These are phyloP conservation scores for Zaprionus ornatus DNA, from an alignment of 1,140 invertebrate species.

Conservation along the genomic window DNA sequence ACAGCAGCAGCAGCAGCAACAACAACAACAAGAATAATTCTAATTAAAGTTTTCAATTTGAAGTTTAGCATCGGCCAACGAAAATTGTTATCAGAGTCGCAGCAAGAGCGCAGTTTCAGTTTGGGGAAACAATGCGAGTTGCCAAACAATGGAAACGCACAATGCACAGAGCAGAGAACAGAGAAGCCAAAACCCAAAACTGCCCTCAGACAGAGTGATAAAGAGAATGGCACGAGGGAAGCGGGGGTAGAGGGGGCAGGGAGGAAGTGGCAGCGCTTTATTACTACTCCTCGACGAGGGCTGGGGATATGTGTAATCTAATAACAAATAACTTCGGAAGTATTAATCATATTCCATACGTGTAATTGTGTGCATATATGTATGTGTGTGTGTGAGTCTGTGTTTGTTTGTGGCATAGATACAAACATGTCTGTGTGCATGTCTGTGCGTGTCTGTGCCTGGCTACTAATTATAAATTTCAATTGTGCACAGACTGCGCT, in stretches of 20 bases:
- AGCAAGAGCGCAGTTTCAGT: slow-evolving; percentile 50
- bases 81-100: slow-evolving; percentile 60
- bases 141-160: slow-evolving; percentile 64
- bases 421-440: slow-evolving; percentile 16
- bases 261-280: not conserved
- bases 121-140: slow-evolving; percentile 61
- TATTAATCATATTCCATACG: slow-evolving; percentile 76
- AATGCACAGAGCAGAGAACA: slow-evolving; percentile 27
- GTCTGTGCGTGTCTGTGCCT: slow-evolving; percentile 48
- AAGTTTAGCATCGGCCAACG: slow-evolving; percentile 60
- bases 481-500: slow-evolving; percentile 74
- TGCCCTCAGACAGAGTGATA: not conserved
- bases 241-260: not conserved
- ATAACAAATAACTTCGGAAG: slow-evolving; percentile 81
- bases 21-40: slow-evolving; percentile 74
- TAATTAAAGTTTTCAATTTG: slow-evolving; percentile 82
- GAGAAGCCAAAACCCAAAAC: not conserved
- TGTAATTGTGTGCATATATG: not conserved
- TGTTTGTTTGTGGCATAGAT: not conserved
- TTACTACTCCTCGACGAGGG: slow-evolving; percentile 4
- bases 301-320: slow-evolving; percentile 65
- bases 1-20: slow-evolving; percentile 24
- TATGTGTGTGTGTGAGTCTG: slow-evolving; percentile 20
- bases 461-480: slow-evolving; percentile 80
- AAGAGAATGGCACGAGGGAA: not conserved